Evolutionary conservation across 2,888 invertebrate genomes (phyloP).

Genomic region (Ceramica pisi): DNA sequence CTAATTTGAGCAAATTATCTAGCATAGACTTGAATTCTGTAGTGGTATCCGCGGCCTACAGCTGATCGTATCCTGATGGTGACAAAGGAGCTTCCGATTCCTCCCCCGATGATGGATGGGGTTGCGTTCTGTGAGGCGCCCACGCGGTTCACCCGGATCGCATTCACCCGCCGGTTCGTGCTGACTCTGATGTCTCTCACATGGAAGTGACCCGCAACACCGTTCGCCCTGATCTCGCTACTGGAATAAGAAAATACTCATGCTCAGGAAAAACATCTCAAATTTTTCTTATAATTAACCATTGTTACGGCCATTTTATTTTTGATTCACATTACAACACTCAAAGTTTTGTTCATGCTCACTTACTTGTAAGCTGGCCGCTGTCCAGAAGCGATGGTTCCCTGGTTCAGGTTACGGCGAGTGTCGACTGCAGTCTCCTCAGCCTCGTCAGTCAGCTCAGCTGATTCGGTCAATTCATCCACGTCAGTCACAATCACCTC

Average conservation of each 20-base stretch:
- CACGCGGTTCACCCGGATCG: constrained; percentile 11
- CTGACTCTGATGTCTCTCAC: neutral
- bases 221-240: neutral
- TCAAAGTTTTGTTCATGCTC: neutral
- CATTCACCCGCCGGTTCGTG: neutral
- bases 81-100: constrained; percentile 3
- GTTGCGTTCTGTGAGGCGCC: constrained; percentile 7
- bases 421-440: neutral
- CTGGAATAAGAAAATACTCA: neutral
- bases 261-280: neutral
- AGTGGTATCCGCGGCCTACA: constrained; percentile 19
- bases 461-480: neutral
- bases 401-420: neutral
- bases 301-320: neutral
- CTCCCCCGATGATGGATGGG: constrained; percentile 14
- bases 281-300: neutral
- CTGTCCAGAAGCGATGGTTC: neutral
- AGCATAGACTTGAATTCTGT: constrained; percentile 4
- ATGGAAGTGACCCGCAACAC: neutral
- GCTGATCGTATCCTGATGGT: constrained; percentile 23
- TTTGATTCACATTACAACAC: neutral
- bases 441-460: neutral
- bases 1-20: neutral
- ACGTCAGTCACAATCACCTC: neutral
- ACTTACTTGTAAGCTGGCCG: neutral